Conservation (phyloP, 2,797 vertebrate species). For the Ctenopoma kingsleyae region DNA sequence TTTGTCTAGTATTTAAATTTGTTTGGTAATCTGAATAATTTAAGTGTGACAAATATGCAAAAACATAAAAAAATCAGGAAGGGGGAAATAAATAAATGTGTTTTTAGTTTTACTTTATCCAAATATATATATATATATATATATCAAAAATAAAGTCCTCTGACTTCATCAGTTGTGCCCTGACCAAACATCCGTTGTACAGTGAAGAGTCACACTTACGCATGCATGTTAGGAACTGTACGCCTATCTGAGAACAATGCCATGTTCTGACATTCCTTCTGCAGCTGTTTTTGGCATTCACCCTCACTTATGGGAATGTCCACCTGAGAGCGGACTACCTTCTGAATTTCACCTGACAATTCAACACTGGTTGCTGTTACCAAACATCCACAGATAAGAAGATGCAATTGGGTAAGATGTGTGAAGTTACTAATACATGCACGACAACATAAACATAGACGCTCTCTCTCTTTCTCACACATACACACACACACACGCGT, state of each 20-base stretch:
- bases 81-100: too few relatives aligned
- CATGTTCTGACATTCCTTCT: constrained; percentile 60
- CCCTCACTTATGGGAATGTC: constrained; percentile 25
- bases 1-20: too few relatives aligned
- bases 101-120: too few relatives aligned
- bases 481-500: background rate
- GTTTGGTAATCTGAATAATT: too few relatives aligned
- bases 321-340: constrained; percentile 29
- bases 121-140: too few relatives aligned
- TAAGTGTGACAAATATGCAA: too few relatives aligned
- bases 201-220: constrained; percentile 11
- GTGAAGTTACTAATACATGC: constrained; percentile 18
- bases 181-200: constrained; percentile 26
- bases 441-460: constrained; percentile 17
- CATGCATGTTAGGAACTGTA: constrained; percentile 20
- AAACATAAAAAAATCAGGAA: too few relatives aligned
- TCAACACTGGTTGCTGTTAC: constrained; percentile 29
- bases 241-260: constrained; percentile 63
- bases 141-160: too few relatives aligned
- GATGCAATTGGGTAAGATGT: constrained; percentile 6
- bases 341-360: constrained; percentile 36
- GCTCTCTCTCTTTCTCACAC: background rate
- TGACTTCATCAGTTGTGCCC: constrained; percentile 20
- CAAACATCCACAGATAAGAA: constrained; percentile 25
- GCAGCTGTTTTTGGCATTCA: constrained; percentile 68